Base-by-base conservation (phyloP, 2,888 invertebrate species). In the Temnothorax ravouxi region DNA sequence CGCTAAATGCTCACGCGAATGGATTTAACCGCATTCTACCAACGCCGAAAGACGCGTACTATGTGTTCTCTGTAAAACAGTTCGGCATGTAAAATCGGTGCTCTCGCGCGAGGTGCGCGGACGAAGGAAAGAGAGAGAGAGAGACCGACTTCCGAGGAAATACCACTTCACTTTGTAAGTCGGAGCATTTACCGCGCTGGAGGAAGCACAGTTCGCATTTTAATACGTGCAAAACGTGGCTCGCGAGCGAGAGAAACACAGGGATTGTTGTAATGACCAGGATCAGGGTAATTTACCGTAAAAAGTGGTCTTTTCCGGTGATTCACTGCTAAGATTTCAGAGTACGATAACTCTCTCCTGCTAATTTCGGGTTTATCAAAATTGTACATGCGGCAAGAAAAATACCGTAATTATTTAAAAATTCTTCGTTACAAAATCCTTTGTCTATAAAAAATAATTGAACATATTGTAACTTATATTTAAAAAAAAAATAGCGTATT, bases 1-100 rank as follows among this genome's bases (percentile, higher is more conserved):
- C 59, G 18, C 21, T 79, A 79, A 79, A 79, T 47, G 44, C 71
- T 56, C 79, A 38, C 47, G 76, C 54, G 66, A 52, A 25, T 38
- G 47, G 21, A 59, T 79, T 71, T 59, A 59, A 59, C 21, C 71
- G 47, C 59, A 25, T 79, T 79, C 59, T 59, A 79, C 15, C 8
- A 34, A 34, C 44, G 29, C 71, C 52, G 52, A 21, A 21, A 50
- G n/a, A 52, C 1, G 29, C 11, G 44, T 47, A 11, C 21, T 15
- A 21, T 21, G 34, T 15, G 64, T 54, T 69, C 13, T 21, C 44
- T 44, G 8, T 47, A 44, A 77, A 79, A 69, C 66, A 38, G 25
- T 52, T 47, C 34, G 79, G 29, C 47, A 59, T 69, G 56, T 54
- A 77, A 69, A 77, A 44, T 44, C 69, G n/a, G 69, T 66, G 13